Evolutionary conservation across 2,888 invertebrate genomes (phyloP).

Genomic region (Seira musarum): DNA sequence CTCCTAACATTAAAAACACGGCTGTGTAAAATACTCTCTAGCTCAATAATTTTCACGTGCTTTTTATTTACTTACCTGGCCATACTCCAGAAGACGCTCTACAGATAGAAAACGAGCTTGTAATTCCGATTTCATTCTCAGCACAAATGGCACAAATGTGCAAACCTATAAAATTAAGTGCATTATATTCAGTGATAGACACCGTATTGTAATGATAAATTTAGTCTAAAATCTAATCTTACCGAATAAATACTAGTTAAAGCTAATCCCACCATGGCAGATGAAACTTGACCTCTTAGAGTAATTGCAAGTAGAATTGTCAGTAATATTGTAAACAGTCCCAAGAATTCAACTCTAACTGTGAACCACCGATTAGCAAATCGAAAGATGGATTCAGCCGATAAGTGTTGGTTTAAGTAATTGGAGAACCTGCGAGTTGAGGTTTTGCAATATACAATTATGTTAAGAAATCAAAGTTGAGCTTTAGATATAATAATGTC

Average conservation of each 20-base stretch:
- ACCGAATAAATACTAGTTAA: slow-evolving; percentile 75
- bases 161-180: slow-evolving; percentile 68
- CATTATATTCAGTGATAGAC: neutral
- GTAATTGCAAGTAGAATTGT: slow-evolving; percentile 74
- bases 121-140: slow-evolving; percentile 71
- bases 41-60: neutral
- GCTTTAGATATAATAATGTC: neutral
- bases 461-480: slow-evolving; percentile 31
- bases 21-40: slow-evolving; percentile 8
- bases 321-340: slow-evolving; percentile 72
- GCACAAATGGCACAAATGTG: slow-evolving; percentile 71
- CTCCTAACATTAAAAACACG: slow-evolving; percentile 63
- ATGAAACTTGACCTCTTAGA: slow-evolving; percentile 71
- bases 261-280: slow-evolving; percentile 75
- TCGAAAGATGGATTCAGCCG: slow-evolving; percentile 73
- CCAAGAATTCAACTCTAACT: slow-evolving; percentile 72
- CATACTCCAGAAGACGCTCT: slow-evolving; percentile 73
- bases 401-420: slow-evolving; percentile 72
- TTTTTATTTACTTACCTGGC: slow-evolving; percentile 70
- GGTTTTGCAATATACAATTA: slow-evolving; percentile 58
- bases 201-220: neutral
- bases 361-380: slow-evolving; percentile 74
- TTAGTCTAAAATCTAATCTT: slow-evolving; percentile 43
- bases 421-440: slow-evolving; percentile 72
- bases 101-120: slow-evolving; percentile 73